Conservation (phyloP, 1,140 invertebrate species). For the Charaxes varanes region DNA sequence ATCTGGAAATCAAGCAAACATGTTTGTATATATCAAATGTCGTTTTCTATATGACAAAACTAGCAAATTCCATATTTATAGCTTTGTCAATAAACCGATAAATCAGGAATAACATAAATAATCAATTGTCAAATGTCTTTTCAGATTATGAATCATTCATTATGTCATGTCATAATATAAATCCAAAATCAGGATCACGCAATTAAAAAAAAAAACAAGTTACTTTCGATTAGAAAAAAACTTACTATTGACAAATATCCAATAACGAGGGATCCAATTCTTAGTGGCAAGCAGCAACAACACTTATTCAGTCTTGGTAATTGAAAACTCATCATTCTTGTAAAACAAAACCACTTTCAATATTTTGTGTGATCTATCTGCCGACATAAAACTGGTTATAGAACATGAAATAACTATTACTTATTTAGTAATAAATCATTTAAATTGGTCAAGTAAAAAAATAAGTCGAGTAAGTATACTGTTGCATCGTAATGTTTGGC, state of each 20-base stretch:
- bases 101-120: too few species aligned
- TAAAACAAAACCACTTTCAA: constrained; percentile 1
- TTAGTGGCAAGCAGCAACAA: constrained; percentile 48
- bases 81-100: too few species aligned
- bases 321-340: constrained; percentile 30
- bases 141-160: too few species aligned
- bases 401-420: too few species aligned
- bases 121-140: too few species aligned
- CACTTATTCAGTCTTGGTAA: constrained; percentile 44
- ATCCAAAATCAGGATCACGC: too few species aligned
- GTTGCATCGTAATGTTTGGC: background rate
- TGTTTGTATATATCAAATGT: too few species aligned
- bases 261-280: constrained; percentile 42
- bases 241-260: constrained; percentile 59
- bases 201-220: constrained; percentile 8
- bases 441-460: constrained; percentile 2
- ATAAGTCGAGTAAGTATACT: background rate
- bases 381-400: background rate
- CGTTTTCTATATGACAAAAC: too few species aligned
- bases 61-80: too few species aligned
- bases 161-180: too few species aligned
- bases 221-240: constrained; percentile 10
- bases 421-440: too few species aligned
- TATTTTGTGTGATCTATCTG: background rate
- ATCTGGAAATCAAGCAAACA: too few species aligned